Percentiles rank a stretch among this genome's conserved stretches.
These are phyloP conservation scores for Gnatocerus cornutus DNA, from an alignment of 2,888 invertebrate genomes.

Conservation along the genomic window DNA sequence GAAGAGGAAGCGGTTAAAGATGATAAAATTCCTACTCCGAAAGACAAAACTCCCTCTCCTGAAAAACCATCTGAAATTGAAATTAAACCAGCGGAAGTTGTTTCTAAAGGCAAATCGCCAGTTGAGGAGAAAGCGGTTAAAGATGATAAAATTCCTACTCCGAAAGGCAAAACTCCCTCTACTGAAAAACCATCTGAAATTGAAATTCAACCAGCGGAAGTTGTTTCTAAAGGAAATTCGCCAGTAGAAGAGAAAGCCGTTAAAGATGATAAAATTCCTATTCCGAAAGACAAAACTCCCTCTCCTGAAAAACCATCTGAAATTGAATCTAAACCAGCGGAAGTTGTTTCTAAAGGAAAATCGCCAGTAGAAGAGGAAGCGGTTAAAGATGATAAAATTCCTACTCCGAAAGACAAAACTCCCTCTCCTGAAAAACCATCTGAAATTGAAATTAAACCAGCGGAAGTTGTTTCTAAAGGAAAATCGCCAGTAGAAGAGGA, in stretches of 20 bases:
- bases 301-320: slow-evolving; percentile 12
- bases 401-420: slow-evolving; percentile 21
- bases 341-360: neutral
- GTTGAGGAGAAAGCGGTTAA: no score
- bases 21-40: no score
- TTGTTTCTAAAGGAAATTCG: no score
- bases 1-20: no score
- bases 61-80: no score
- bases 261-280: slow-evolving; percentile 1
- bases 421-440: slow-evolving; percentile 4
- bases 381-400: slow-evolving; percentile 18
- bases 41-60: no score
- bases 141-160: no score
- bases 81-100: no score
- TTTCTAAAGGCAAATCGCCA: no score
- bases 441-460: neutral
- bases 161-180: no score
- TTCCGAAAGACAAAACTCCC: slow-evolving; percentile 10
- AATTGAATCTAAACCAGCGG: neutral
- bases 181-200: no score
- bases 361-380: slow-evolving; percentile 12
- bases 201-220: no score
- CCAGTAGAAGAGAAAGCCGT: neutral
- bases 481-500: slow-evolving; percentile 38
- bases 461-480: neutral